Evolutionary conservation across 2,888 invertebrate genomes (phyloP).

Genomic region (Drosophila emarginata): DNA sequence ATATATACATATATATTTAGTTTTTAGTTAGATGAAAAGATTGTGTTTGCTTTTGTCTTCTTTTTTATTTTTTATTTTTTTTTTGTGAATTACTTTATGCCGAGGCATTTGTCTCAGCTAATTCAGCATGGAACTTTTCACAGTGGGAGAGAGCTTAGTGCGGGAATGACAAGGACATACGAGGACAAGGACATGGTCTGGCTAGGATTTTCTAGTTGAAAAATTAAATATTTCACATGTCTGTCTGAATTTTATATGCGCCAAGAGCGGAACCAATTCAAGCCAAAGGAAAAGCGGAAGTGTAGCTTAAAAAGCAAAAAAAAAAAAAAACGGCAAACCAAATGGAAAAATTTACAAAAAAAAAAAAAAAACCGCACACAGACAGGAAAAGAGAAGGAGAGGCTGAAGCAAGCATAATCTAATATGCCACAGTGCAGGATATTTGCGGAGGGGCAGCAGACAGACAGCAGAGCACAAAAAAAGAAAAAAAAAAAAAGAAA

Average conservation of each 20-base stretch:
- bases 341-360: constrained; percentile 65
- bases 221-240: constrained; percentile 72
- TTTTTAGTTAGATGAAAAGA: neutral
- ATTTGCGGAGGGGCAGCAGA: constrained; percentile 55
- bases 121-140: constrained; percentile 34
- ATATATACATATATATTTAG: neutral
- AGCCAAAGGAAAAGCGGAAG: constrained; percentile 50
- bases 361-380: constrained; percentile 41
- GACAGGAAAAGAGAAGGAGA: constrained; percentile 21
- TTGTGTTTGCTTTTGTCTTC: neutral
- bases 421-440: constrained; percentile 68
- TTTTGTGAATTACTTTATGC: neutral
- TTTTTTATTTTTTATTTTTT: too few relatives aligned
- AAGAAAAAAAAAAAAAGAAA: constrained; percentile 11
- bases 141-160: neutral
- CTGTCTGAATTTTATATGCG: constrained; percentile 67
- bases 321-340: constrained; percentile 49
- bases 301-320: constrained; percentile 29
- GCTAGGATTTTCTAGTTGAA: constrained; percentile 59
- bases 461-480: neutral
- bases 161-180: constrained; percentile 45
- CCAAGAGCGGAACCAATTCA: constrained; percentile 32
- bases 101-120: constrained; percentile 57
- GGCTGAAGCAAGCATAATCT: constrained; percentile 64
- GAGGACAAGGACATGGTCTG: constrained; percentile 29